Evolutionary conservation across 2,113 vertebrate species (phyloP).

Genomic region (Dicerorhinus sumatrensis): DNA sequence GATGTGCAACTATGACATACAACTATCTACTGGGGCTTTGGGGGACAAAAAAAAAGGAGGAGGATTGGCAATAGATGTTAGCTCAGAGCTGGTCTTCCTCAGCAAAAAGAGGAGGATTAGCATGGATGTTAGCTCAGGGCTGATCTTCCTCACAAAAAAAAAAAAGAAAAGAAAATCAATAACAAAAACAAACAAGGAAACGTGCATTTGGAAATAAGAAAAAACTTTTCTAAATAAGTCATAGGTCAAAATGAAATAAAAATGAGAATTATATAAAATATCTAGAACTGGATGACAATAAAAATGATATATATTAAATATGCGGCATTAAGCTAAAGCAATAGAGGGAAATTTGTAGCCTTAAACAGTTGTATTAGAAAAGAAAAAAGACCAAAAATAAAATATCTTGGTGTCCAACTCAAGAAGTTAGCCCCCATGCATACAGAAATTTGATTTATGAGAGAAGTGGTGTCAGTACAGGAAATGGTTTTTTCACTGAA

Average conservation of each 20-base stretch:
- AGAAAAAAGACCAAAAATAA: not conserved
- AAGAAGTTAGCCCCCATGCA: not conserved
- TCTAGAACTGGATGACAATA: not conserved
- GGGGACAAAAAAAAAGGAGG: too few relatives aligned
- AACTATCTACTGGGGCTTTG: too few relatives aligned
- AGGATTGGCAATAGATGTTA: too few relatives aligned
- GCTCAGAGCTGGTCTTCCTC: too few relatives aligned
- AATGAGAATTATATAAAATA: not conserved
- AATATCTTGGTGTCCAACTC: not conserved
- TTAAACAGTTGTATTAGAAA: not conserved
- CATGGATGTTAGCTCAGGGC: too few relatives aligned
- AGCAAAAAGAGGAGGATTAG: too few relatives aligned
- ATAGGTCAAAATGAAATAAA: not conserved
- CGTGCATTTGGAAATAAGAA: not conserved
- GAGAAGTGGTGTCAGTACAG: not conserved
- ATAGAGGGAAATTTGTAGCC: not conserved
- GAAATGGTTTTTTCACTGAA: not conserved
- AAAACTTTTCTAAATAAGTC: not conserved
- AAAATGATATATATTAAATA: not conserved
- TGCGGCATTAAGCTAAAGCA: not conserved
- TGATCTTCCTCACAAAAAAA: too few relatives aligned
- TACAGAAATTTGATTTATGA: not conserved
- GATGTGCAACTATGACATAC: too few relatives aligned
- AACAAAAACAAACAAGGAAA: not conserved
- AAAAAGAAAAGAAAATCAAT: not conserved